Base-by-base conservation (phyloP, 37 sponge, comb jelly and placozoan species). In the Agelas oroides region DNA sequence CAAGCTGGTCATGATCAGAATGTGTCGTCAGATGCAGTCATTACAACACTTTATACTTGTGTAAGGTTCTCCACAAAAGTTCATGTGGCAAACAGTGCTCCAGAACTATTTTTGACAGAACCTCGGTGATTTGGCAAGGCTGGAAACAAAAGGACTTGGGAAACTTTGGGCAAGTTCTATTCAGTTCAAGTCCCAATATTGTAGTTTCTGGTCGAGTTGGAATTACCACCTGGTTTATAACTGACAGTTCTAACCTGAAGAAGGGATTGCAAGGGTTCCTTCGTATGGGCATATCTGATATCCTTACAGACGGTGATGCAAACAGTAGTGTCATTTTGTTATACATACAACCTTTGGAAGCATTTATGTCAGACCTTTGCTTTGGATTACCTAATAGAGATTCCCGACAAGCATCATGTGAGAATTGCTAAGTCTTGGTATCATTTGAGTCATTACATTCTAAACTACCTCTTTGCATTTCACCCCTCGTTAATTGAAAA, bases 381-480 rank as follows among this genome's bases (percentile, higher is more conserved):
- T 18, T 17, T 76, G 15, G 58, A 76, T 27, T 37, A 59, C 16
- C 30, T 76, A 14, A 16, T 76, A 21, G 76, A 76, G 34, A 58
- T 76, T 3, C 76, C 76, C 18, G 76, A 58, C 31, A 59, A 30
- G 6, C 54, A 58, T 19, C 54, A 59, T 31, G 76, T 34, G 17
- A 24, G 21, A 33, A 17, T n/a, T 1, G 33, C 36, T 28, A n/a
- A 59, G 31, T 58, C 76, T 16, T 35, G 58, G 61, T 5, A 57
- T 15, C 20, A 34, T 33, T 28, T 76, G 11, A 58, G 76, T 15
- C 76, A 76, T 33, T 20, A 30, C 58, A 35, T 76, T 28, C 31
- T 76, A 27, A 28, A 31, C 24, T 76, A 76, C 24, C 76, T 76
- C 18, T 76, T 76, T 17, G 30, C 25, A 35, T 76, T 76, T 37